phyloP scores from a whole-genome alignment of 2,888 invertebrate species.

The Salticus scenicus region DNA sequence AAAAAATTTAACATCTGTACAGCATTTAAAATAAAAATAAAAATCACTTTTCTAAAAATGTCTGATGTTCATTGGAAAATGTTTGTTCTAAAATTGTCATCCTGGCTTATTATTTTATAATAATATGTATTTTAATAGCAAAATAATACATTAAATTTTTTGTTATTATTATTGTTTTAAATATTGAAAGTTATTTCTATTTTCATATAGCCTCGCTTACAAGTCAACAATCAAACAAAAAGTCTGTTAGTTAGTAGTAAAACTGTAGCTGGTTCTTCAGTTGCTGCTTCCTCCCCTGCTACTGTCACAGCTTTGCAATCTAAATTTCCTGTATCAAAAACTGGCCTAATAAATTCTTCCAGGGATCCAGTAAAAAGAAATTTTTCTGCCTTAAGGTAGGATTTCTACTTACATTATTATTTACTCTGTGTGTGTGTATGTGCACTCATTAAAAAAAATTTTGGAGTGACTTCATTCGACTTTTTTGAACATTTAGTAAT shows the following conservation, averaged over 20 bases:
- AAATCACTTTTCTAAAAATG: too few relatives aligned
- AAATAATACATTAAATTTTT: too few relatives aligned
- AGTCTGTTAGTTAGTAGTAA: slow-evolving; percentile 57
- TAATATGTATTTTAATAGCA: too few relatives aligned
- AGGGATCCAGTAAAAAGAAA: slow-evolving; percentile 55
- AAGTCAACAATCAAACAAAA: slow-evolving; percentile 31
- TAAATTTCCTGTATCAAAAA: slow-evolving; percentile 32
- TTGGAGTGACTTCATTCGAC: too few relatives aligned
- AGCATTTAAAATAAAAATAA: too few relatives aligned
- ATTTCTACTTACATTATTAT: not conserved
- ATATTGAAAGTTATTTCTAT: not conserved
- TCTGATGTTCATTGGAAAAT: too few relatives aligned
- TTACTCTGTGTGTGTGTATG: too few relatives aligned
- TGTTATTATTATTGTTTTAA: not conserved
- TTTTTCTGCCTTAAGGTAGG: slow-evolving; percentile 58
- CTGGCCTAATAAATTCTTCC: slow-evolving; percentile 7
- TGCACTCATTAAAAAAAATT: too few relatives aligned
- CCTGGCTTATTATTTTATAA: too few relatives aligned
- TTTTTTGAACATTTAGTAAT: too few relatives aligned
- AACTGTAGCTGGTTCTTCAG: slow-evolving; percentile 38
- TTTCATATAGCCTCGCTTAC: slow-evolving; percentile 40
- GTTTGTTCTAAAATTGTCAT: too few relatives aligned
- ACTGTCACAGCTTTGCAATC: slow-evolving; percentile 63
- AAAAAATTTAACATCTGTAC: too few relatives aligned
- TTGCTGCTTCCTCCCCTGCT: slow-evolving; percentile 62